phyloP scores from a whole-genome alignment of 2,113 vertebrate genomes.

The Fulmarus glacialis region DNA sequence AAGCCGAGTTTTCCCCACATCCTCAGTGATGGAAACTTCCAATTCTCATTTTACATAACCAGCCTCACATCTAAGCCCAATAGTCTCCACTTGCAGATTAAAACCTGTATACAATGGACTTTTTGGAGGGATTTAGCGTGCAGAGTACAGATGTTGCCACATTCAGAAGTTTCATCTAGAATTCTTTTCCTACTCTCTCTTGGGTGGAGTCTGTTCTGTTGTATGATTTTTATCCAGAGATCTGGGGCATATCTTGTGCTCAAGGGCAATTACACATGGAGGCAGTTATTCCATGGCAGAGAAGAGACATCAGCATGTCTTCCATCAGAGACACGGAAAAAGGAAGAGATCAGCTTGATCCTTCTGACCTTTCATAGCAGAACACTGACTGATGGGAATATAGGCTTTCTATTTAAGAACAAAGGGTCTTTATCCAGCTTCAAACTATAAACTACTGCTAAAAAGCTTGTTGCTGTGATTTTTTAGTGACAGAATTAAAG shows the following conservation, averaged over 20 bases:
- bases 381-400: conserved; percentile 1
- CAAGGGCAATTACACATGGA: background rate
- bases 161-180: background rate
- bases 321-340: background rate
- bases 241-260: background rate
- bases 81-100: background rate
- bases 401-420: conserved; percentile 30
- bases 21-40: background rate
- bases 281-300: background rate
- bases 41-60: background rate
- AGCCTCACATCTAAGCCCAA: background rate
- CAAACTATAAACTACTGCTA: background rate
- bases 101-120: background rate
- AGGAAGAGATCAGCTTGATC: background rate
- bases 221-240: background rate
- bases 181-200: background rate
- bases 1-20: background rate
- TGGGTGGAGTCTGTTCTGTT: background rate
- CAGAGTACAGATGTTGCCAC: background rate
- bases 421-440: conserved; percentile 33
- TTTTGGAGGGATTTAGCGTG: background rate
- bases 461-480: background rate
- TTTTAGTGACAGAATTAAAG: conserved; percentile 39
- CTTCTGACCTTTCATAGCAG: conserved; percentile 18
- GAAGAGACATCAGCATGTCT: background rate